Evolutionary conservation across 2,113 vertebrate species (phyloP).

Genomic region (Origma solitaria): DNA sequence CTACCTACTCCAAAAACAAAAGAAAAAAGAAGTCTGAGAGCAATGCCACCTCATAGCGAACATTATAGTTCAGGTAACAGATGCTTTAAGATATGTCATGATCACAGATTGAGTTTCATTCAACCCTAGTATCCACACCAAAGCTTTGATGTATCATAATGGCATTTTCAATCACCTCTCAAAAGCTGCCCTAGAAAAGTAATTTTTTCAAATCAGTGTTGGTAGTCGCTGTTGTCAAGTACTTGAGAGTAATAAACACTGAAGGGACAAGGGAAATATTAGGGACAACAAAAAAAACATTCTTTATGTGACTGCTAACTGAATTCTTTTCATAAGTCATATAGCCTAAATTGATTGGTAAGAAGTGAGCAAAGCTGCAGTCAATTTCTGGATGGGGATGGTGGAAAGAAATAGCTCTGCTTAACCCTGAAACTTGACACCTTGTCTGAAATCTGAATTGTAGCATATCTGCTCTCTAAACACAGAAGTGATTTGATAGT

Average conservation of each 20-base stretch:
- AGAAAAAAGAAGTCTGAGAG: not conserved
- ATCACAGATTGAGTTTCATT: not conserved
- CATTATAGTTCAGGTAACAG: not conserved
- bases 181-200: not conserved
- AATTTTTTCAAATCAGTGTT: not conserved
- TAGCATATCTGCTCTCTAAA: not conserved
- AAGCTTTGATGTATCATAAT: not conserved
- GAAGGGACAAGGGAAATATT: not conserved
- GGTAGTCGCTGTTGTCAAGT: not conserved
- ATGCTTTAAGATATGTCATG: not conserved
- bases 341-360: not conserved
- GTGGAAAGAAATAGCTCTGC: not conserved
- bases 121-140: not conserved
- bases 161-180: not conserved
- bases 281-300: not conserved
- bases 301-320: not conserved
- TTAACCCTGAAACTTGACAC: not conserved
- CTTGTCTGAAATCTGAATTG: not conserved
- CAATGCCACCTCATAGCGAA: not conserved
- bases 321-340: not conserved
- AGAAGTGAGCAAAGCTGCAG: not conserved
- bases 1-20: not conserved
- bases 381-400: not conserved
- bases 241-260: not conserved
- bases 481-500: not conserved